A percentile compares a stretch with the other conserved stretches of the same genome.
phyloP scores from a whole-genome alignment of 2,888 invertebrate genomes.

The Drosophila quinaria region DNA sequence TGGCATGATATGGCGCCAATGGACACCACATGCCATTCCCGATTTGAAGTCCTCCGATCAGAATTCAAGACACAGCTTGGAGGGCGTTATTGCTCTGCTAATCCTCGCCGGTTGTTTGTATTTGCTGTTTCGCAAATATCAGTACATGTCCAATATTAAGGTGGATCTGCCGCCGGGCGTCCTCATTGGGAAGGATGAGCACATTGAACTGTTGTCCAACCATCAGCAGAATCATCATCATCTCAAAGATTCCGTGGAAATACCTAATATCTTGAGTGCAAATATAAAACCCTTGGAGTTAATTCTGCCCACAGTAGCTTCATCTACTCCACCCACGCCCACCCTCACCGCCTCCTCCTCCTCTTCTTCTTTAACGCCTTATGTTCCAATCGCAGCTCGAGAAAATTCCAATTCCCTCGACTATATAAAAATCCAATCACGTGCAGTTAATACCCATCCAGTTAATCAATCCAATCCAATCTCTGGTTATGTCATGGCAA shows the following conservation, averaged over 20 bases:
- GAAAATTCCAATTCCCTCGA: neutral
- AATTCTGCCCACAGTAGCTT: neutral
- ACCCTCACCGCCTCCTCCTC: neutral
- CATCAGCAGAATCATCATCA: neutral
- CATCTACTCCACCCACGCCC: neutral
- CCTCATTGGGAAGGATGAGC: neutral
- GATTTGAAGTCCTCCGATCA: neutral
- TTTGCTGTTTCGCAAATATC: neutral
- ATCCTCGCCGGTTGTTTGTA: slow-evolving; percentile 6
- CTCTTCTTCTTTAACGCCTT: neutral
- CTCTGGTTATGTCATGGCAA: neutral
- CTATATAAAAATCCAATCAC: neutral
- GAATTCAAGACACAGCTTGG: neutral
- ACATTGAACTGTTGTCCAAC: neutral
- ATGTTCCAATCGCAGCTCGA: neutral
- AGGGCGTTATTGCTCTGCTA: slow-evolving; percentile 21
- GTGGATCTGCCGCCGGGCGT: slow-evolving; percentile 37
- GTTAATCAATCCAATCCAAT: neutral
- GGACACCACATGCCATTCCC: neutral
- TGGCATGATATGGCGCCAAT: slow-evolving; percentile 41
- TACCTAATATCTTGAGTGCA: neutral
- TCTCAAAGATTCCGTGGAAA: neutral
- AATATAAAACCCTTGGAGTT: slow-evolving; percentile 6
- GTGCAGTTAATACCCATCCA: neutral
- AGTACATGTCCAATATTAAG: slow-evolving; percentile 14